These are phyloP conservation scores for Hyppa rectilinea DNA, from an alignment of 2,888 invertebrate species.

Conservation along the genomic window DNA sequence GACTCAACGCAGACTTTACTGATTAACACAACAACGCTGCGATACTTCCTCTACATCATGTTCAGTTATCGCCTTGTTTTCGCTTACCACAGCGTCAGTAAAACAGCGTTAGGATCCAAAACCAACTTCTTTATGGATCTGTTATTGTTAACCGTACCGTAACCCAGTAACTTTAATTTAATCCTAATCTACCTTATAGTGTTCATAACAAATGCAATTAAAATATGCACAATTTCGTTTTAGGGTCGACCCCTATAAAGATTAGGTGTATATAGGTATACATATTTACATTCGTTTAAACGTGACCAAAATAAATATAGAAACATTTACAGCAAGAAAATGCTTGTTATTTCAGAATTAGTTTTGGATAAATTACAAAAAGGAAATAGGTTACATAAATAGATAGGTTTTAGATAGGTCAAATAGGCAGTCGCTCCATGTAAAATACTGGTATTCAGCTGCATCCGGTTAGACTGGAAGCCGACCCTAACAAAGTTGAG, in stretches of 20 bases:
- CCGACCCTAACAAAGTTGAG: too few species aligned
- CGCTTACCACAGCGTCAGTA: too few species aligned
- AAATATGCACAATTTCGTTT: background rate
- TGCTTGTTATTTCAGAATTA: background rate
- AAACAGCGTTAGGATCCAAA: background rate
- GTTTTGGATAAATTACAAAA: conserved; percentile 5
- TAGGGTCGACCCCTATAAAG: background rate
- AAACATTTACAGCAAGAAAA: background rate
- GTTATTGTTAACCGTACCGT: too few species aligned
- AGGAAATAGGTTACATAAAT: background rate
- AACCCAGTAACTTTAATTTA: background rate
- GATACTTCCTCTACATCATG: too few species aligned
- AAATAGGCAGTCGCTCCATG: too few species aligned
- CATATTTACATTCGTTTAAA: background rate
- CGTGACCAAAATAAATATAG: conserved; percentile 30
- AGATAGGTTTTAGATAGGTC: too few species aligned
- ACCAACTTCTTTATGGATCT: too few species aligned
- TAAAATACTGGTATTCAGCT: too few species aligned
- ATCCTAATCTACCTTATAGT: background rate
- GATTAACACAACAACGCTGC: too few species aligned
- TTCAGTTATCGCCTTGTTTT: too few species aligned
- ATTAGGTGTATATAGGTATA: background rate
- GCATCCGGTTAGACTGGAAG: too few species aligned
- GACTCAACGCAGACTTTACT: background rate
- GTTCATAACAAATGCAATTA: conserved; percentile 4